These are phyloP conservation scores for Gorsachius goisagi DNA, from an alignment of 2,113 vertebrate species.

Conservation along the genomic window DNA sequence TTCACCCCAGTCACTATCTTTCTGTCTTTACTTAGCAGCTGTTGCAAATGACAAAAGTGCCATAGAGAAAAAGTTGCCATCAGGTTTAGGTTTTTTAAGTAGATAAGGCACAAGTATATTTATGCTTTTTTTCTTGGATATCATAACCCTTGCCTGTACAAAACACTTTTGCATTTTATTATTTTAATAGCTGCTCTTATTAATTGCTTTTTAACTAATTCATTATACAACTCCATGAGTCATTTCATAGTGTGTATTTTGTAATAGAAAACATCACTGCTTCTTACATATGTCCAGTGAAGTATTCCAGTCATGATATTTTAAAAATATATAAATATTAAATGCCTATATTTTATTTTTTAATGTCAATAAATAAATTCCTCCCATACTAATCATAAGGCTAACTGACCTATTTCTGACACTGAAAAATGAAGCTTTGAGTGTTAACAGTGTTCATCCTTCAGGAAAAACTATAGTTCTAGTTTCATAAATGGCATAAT, in stretches of 20 bases:
- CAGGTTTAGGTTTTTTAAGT: neutral
- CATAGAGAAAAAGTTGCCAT: neutral
- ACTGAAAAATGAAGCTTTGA: neutral
- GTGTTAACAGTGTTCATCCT: neutral
- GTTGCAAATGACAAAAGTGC: neutral
- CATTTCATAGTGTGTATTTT: neutral
- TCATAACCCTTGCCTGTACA: neutral
- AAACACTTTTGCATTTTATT: neutral
- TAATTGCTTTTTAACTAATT: neutral
- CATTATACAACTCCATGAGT: neutral
- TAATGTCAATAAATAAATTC: neutral
- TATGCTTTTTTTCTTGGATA: neutral
- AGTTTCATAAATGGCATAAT: neutral
- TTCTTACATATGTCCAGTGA: neutral
- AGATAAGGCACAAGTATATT: neutral
- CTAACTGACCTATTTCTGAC: neutral
- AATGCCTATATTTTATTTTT: neutral
- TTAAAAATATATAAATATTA: neutral
- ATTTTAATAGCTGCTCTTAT: neutral
- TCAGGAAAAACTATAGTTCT: neutral
- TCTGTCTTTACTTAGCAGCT: neutral
- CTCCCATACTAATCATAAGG: neutral
- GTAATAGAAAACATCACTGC: neutral
- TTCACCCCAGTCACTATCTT: conserved; percentile 1
- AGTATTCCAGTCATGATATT: neutral